Evolutionary conservation across 1,140 invertebrate species (phyloP), one percentile per base, ranked within the genome.

Genomic region (Drosophila sechellia): DNA sequence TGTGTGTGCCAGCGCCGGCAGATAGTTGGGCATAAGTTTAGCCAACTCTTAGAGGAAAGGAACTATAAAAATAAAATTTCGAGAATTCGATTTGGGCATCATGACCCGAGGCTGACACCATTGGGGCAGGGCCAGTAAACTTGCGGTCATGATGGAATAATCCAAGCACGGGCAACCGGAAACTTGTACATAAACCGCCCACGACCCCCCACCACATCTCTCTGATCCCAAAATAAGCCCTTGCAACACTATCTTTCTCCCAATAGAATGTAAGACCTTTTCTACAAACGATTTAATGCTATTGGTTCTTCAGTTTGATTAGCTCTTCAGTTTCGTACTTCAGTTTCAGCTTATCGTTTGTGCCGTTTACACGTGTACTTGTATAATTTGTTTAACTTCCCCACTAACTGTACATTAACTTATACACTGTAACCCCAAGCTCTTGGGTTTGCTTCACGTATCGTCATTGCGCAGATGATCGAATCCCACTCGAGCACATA

Each of bases 401-500:
- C 31, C 20, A 61, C 34, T 65, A 58, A 78, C 55, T 73, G 52
- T 84, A 78, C 73, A 48, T 79, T 87, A 81, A 64, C 71, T 87
- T 87, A 89, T 86, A 89, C 89, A 91, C 84, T 91, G 90, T 91
- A 91, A 90, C 81, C 81, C 59, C 69, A 64, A 91, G 70, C 89
- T 83, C 52, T 77, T 83, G 81, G 81, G 42, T 61, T 86, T 83
- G 75, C 80, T 90, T 81, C 89, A 90, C 83, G 87, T 89, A 81
- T 81, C 80, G 89, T 80, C 85, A 85, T 77, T 80, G 66, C 68
- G 83, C 75, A 77, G 53, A 54, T 58, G 25, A 77, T 76, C 75
- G 40, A 40, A 52, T 54, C 50, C 61, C 56, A 60, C 42, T 43
- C 39, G 48, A 39, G 37, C 40, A 76, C 43, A 64, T 57, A 56